These are phyloP conservation scores for Agonum fuliginosum DNA, from an alignment of 2,888 invertebrate species.

Conservation along the genomic window DNA sequence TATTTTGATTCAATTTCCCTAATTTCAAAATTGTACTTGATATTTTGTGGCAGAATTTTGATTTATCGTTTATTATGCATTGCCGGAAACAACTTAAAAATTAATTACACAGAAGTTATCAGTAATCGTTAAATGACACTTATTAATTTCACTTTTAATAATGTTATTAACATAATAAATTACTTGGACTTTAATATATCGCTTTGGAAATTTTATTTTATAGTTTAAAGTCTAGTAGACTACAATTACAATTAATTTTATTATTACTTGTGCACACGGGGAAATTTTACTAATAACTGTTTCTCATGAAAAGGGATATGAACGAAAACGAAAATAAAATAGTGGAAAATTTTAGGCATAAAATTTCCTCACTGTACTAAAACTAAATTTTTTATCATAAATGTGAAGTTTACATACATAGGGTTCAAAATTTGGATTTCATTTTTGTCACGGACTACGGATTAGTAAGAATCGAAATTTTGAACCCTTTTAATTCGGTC, in stretches of 20 bases:
- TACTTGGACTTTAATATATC: slow-evolving; percentile 8
- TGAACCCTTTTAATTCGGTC: no score
- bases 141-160: slow-evolving; percentile 1
- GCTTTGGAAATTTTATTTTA: slow-evolving; percentile 16
- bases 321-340: neutral
- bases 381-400: no score
- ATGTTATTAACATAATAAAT: slow-evolving; percentile 17
- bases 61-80: slow-evolving; percentile 1
- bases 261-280: no score
- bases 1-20: neutral
- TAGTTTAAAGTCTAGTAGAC: slow-evolving; percentile 7
- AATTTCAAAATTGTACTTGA: neutral
- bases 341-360: neutral
- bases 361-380: no score
- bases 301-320: no score
- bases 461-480: no score
- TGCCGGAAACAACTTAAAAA: slow-evolving; percentile 4
- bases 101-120: neutral
- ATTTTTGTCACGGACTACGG: no score
- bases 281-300: no score
- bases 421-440: no score
- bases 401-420: no score
- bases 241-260: neutral
- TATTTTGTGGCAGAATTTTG: neutral
- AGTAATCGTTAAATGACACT: neutral